Evolutionary conservation across 1,140 invertebrate genomes (phyloP).

Genomic region (Tigriopus japonicus): DNA sequence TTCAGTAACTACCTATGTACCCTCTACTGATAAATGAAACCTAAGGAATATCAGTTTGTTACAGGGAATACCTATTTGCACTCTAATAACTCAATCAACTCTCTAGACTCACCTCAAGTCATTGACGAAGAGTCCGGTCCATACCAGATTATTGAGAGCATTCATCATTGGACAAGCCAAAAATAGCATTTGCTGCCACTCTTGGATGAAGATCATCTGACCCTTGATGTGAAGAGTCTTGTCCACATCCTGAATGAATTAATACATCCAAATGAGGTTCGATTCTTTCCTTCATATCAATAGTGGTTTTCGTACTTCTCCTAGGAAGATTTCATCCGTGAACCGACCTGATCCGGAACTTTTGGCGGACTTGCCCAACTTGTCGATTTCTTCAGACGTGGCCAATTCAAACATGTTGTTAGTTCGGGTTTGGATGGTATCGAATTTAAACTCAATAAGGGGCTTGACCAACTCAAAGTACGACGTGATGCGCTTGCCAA

Average conservation of each 20-base stretch:
- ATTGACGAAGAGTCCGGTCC: constrained; percentile 81
- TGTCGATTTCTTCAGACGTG: constrained; percentile 51
- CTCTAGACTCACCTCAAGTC: constrained; percentile 43
- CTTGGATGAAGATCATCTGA: constrained; percentile 28
- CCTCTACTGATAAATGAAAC: too few relatives aligned
- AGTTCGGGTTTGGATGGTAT: constrained; percentile 64
- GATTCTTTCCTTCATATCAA: neutral
- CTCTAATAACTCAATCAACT: too few relatives aligned
- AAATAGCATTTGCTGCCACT: constrained; percentile 93
- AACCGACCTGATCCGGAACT: neutral
- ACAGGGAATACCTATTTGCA: too few relatives aligned
- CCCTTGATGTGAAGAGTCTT: constrained; percentile 62
- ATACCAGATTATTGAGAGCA: constrained; percentile 67
- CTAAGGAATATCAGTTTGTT: too few relatives aligned
- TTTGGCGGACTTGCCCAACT: constrained; percentile 8
- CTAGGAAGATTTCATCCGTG: constrained; percentile 14
- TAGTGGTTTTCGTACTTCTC: constrained; percentile 8
- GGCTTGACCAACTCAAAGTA: constrained; percentile 77
- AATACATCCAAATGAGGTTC: neutral
- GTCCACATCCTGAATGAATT: constrained; percentile 29
- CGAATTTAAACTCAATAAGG: constrained; percentile 78
- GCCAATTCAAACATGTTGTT: constrained; percentile 90
- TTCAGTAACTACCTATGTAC: too few relatives aligned
- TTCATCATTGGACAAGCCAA: constrained; percentile 87
- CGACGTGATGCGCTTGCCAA: constrained; percentile 70